Conservation (phyloP, 2,888 invertebrate species). For the Phymatocera aterrima region DNA sequence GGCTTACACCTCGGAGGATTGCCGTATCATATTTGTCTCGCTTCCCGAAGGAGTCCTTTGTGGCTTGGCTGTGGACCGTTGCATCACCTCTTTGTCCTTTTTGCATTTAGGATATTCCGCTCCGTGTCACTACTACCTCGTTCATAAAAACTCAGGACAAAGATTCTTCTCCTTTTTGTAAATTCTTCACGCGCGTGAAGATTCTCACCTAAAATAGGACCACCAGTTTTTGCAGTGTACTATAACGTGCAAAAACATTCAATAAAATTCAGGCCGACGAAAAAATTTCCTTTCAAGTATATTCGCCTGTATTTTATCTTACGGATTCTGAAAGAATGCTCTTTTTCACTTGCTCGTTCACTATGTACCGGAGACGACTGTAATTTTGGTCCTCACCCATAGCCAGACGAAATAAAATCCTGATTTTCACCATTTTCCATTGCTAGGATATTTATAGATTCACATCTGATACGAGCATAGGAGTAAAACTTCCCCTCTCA, state of each 20-base stretch:
- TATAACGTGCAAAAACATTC: not conserved
- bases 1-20: constrained; percentile 38
- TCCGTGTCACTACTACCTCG: not conserved
- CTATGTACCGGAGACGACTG: not conserved
- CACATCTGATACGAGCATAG: not conserved
- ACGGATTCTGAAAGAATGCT: constrained; percentile 1
- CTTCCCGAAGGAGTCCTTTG: constrained; percentile 23
- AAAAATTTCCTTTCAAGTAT: not conserved
- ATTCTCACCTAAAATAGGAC: constrained; percentile 37
- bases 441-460: not conserved
- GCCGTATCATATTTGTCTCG: constrained; percentile 43
- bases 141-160: constrained; percentile 34
- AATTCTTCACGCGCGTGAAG: constrained; percentile 29
- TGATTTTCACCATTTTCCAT: not conserved
- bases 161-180: constrained; percentile 23
- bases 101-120: constrained; percentile 1
- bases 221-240: constrained; percentile 13
- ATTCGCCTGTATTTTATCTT: not conserved
- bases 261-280: not conserved
- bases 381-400: not conserved
- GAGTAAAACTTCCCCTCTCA: not conserved
- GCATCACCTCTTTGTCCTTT: constrained; percentile 33
- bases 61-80: constrained; percentile 41
- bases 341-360: not conserved
- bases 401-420: not conserved